Conservation (phyloP, 2,797 vertebrate genomes). For the Acanthurus leucopareius region DNA sequence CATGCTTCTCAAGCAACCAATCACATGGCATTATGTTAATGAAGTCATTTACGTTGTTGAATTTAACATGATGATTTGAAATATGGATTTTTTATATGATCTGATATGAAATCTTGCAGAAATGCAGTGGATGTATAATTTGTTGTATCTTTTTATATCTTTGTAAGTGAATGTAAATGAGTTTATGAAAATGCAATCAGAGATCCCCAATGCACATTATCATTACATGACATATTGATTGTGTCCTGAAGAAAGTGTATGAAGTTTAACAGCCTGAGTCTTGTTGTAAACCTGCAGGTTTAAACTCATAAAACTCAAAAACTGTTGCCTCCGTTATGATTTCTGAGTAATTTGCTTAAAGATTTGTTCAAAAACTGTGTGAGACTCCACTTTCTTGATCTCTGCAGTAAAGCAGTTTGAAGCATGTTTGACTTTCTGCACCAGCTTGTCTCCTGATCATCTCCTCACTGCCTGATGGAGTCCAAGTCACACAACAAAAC, state of each 20-base stretch:
- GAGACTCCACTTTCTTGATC: too few relatives aligned
- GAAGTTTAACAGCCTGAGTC: neutral
- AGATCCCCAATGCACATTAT: neutral
- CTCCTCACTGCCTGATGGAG: too few relatives aligned
- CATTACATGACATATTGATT: neutral
- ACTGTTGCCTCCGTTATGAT: too few relatives aligned
- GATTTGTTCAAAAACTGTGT: too few relatives aligned
- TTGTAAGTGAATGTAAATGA: constrained; percentile 49
- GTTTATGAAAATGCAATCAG: constrained; percentile 14
- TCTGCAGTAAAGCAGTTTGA: too few relatives aligned
- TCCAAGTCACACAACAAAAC: too few relatives aligned
- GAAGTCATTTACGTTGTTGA: constrained; percentile 17
- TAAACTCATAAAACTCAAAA: neutral
- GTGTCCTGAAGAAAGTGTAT: constrained; percentile 2
- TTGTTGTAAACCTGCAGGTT: neutral
- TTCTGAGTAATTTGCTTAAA: too few relatives aligned
- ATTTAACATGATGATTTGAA: neutral
- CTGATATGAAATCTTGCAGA: constrained; percentile 19
- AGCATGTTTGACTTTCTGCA: too few relatives aligned
- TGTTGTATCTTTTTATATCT: constrained; percentile 38
- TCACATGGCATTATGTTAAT: constrained; percentile 42
- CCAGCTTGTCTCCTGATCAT: too few relatives aligned
- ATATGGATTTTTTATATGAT: constrained; percentile 9
- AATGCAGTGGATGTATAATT: constrained; percentile 43
- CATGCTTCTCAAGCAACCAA: constrained; percentile 37